Evolutionary conservation across 2,113 vertebrate species (phyloP), one percentile per base, ranked within the genome.

Genomic region (Psettodes erumei): DNA sequence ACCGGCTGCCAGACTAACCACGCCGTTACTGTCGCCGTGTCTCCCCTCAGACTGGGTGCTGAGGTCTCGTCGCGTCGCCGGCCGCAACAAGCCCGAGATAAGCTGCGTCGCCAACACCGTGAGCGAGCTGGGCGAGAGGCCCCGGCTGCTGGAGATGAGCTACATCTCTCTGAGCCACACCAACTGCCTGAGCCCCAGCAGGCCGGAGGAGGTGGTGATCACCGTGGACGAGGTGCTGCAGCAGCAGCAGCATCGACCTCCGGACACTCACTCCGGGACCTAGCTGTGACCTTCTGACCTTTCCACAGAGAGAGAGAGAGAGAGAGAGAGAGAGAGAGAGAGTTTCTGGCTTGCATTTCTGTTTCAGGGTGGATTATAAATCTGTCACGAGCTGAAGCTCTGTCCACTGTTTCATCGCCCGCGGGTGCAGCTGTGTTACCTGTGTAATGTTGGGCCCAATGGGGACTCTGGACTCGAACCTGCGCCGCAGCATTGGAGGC

Each of bases 61-160:
- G 1, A 93, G 93, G 38, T 88, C 95, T 33, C 92, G 42, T 66
- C 90, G 91, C 0, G 85, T 90, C 1, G 85, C 92, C 71, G 88
- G 83, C 91, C 91, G 89, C 87, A 95, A 91, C 89, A 95, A 95
- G 74, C 92, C 90, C 0, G 94, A 96, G 5, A 61, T 96, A 71
- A 96, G 94, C 91, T 95, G 94, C 90, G 93, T 96, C 88, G 92
- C 93, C 73, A 94, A 61, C 87, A 93, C 88, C 7, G 71, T 90
- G 90, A 89, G 66, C 0, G 88, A 91, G 45, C 12, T 81, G 45
- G 19, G 28, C 0, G 93, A 93, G 82, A 76, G 67, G 62, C 83
- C 87, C 0, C 77, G 21, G 3, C 50, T 78, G 28, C 12, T 86
- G 65, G 90, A 90, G 11, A 85, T 87, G 67, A 89, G 72, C 82